Evolutionary conservation across 2,797 vertebrate genomes (phyloP), one percentile per base, ranked within the genome.

Genomic region (Cichlasoma orientale): DNA sequence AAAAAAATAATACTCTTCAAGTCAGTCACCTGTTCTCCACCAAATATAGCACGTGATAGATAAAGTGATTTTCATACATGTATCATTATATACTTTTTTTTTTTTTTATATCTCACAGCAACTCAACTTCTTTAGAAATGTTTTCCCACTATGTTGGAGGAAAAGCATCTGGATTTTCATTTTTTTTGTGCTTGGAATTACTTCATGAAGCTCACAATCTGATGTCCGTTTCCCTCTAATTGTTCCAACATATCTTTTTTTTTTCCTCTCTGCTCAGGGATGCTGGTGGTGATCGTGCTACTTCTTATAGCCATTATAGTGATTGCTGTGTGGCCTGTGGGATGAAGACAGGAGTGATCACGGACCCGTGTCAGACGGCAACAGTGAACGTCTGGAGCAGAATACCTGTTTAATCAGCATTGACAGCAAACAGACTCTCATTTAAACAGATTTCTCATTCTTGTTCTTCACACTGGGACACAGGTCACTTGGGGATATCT

Each of bases 211-310:
- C 16, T 29, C 57, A 21, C 18, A 56, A 18, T 44, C 19, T n/a
- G 36, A 13, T 56, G 41, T 75, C 14, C 10, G 21, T 11, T 25
- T 58, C 44, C 12, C 21, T 50, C 5, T 18, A 50, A 4, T 29
- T 50, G 61, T 1, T 50, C 41, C 50, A 50, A 68, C 25, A 7
- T 41, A 7, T 4, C 9, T 41, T 63, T 70, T 27, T 54, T 33
- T 1, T 58, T 9, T 36, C 3, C 14, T 31, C 78, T 36, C 88
- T 77, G 88, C 78, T 3, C 95, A 99, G 98, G 97, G 72, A 97
- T 99, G 98, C 89, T 98, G 94, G 95, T 98, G 96, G 96, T 99
- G 89, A 98, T 99, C 13, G 96, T 99, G 19, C 85, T 99, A 90
- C 95, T 99, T 75, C 95, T 99, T 1, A 95, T 99, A 54, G 97